Conservation (phyloP, 2,113 vertebrate species). For the Bujurquina vittata region DNA sequence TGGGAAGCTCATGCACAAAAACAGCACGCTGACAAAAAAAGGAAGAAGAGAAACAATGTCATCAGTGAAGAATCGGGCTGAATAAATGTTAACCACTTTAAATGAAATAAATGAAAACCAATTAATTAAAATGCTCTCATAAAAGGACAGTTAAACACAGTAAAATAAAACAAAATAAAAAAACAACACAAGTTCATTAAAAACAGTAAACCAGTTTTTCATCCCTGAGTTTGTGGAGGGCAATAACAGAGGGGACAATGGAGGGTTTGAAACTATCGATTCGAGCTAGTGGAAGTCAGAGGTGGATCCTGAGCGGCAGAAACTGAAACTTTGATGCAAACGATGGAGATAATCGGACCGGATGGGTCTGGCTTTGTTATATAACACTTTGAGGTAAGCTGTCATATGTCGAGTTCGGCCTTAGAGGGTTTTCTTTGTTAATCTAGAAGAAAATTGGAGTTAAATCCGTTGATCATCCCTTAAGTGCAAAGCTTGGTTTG, state of each 20-base stretch:
- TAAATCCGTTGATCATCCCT: background rate
- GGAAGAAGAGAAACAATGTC: background rate
- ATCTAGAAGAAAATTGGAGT: background rate
- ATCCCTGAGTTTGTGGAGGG: background rate
- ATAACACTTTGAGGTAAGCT: background rate
- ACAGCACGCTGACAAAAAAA: background rate
- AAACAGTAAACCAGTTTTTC: background rate
- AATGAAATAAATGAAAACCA: background rate
- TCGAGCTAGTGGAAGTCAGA: background rate
- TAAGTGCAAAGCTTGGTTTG: background rate
- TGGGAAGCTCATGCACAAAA: background rate
- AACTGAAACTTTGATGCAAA: background rate
- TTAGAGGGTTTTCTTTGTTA: background rate
- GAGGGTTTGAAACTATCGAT: background rate
- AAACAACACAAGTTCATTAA: background rate
- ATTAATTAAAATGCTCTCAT: background rate
- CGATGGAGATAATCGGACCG: background rate
- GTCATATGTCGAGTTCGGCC: background rate
- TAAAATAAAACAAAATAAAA: rapidly evolving
- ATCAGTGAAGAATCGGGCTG: background rate
- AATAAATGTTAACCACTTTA: background rate
- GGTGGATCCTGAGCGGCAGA: rapidly evolving
- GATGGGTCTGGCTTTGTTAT: background rate
- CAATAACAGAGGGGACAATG: background rate
- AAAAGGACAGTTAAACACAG: background rate